These are phyloP conservation scores for Ariopsis seemanni DNA, from an alignment of 2,113 vertebrate species.

Conservation along the genomic window DNA sequence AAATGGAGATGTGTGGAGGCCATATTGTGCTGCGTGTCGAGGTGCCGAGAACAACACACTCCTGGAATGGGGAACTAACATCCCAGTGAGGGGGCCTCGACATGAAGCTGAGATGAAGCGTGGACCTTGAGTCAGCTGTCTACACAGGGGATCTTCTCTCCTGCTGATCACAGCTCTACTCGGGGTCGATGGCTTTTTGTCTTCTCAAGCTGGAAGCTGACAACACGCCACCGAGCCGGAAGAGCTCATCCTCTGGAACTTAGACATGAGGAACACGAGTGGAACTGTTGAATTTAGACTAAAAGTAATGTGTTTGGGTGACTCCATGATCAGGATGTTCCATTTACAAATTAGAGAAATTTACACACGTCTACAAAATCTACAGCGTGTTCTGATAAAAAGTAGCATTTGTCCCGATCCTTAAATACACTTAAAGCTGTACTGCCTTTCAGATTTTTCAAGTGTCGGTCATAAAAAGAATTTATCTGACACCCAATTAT, in stretches of 20 bases:
- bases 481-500: too few species aligned
- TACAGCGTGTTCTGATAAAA: too few species aligned
- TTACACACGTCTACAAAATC: too few species aligned
- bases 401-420: too few species aligned
- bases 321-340: not conserved
- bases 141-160: slow-evolving; percentile 78
- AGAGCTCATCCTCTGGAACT: slow-evolving; percentile 68
- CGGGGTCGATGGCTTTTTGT: slow-evolving; percentile 86
- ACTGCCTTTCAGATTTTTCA: too few species aligned
- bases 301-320: too few species aligned
- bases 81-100: slow-evolving; percentile 66
- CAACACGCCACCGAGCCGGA: slow-evolving; percentile 83
- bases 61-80: slow-evolving; percentile 92
- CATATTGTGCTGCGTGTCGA: slow-evolving; percentile 91
- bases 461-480: too few species aligned
- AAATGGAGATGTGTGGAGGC: slow-evolving; percentile 73
- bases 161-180: slow-evolving; percentile 77
- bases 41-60: slow-evolving; percentile 88
- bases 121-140: slow-evolving; percentile 72
- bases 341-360: too few species aligned
- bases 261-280: not conserved
- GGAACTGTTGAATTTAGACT: not conserved
- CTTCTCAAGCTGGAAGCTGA: slow-evolving; percentile 78
- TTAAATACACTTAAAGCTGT: too few species aligned
- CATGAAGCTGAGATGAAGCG: slow-evolving; percentile 66